Conservation (phyloP, 2,113 vertebrate species). For the Mesoclemmys tuberculata region DNA sequence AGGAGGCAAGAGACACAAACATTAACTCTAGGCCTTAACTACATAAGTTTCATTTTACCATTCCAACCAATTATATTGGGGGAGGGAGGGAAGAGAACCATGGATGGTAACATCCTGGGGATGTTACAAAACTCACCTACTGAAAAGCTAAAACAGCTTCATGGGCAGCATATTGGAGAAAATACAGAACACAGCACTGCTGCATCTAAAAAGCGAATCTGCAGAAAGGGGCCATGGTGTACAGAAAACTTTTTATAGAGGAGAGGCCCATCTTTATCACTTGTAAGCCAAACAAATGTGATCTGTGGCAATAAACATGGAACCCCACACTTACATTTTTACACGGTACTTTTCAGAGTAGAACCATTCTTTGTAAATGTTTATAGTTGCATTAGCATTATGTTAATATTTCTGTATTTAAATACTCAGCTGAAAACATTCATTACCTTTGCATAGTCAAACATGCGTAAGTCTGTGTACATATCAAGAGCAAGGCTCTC, state of each 20-base stretch:
- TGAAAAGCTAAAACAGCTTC: neutral
- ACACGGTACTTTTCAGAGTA: neutral
- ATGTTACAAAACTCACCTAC: neutral
- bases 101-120: neutral
- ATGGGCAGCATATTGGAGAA: neutral
- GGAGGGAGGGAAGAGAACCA: neutral
- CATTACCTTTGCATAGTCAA: constrained; percentile 93
- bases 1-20: neutral
- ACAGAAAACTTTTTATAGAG: neutral
- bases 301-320: neutral
- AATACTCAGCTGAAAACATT: accelerated
- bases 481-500: constrained; percentile 90
- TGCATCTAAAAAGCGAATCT: neutral
- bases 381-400: neutral
- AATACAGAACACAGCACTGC: neutral
- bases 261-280: neutral
- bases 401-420: neutral
- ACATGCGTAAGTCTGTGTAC: constrained; percentile 97
- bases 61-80: neutral
- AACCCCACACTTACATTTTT: neutral
- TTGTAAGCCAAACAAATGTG: neutral
- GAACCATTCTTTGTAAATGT: neutral
- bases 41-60: neutral
- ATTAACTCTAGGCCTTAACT: neutral
- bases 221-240: accelerated